A percentile compares a stretch with the other conserved stretches of the same genome.
Conservation (phyloP, 2,113 vertebrate species). For the Sinocyclocheilus rhinocerous region DNA sequence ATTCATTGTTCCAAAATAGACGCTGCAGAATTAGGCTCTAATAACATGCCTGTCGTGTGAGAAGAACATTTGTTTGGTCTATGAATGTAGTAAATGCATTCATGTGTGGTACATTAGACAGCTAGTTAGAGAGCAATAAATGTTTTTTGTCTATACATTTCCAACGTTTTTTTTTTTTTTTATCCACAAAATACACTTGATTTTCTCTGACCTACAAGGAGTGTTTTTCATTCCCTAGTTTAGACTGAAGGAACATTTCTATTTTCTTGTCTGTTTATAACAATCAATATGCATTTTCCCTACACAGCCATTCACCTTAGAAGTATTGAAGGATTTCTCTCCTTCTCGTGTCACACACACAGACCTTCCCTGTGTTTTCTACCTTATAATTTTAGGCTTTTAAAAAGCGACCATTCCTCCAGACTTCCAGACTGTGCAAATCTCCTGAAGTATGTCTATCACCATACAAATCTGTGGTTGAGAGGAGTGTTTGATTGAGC, state of each 20-base stretch:
- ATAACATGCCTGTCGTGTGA: slow-evolving; percentile 21
- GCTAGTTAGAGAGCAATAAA: background rate
- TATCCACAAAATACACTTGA: too few species aligned
- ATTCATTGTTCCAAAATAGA: background rate
- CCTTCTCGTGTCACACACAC: slow-evolving; percentile 30
- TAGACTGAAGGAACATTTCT: slow-evolving; percentile 18
- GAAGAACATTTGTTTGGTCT: slow-evolving; percentile 34
- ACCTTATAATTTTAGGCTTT: slow-evolving; percentile 50
- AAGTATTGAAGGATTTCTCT: slow-evolving; percentile 38
- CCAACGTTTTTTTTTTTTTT: background rate
- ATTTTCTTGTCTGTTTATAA: slow-evolving; percentile 56
- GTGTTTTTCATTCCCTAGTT: background rate
- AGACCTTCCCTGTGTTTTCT: slow-evolving; percentile 46
- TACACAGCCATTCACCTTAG: slow-evolving; percentile 39
- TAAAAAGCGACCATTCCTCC: slow-evolving; percentile 53
- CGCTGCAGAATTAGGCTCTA: background rate
- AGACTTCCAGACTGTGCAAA: slow-evolving; percentile 64
- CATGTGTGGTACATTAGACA: slow-evolving; percentile 29
- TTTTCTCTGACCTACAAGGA: background rate
- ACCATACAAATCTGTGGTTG: slow-evolving; percentile 62
- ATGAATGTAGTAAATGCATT: slow-evolving; percentile 30
- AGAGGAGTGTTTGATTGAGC: slow-evolving; percentile 58
- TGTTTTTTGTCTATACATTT: background rate
- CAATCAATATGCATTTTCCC: slow-evolving; percentile 63
- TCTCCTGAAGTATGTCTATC: slow-evolving; percentile 65